Base-by-base conservation (phyloP, 2,888 invertebrate genomes). In the Drosophila meridiana region DNA sequence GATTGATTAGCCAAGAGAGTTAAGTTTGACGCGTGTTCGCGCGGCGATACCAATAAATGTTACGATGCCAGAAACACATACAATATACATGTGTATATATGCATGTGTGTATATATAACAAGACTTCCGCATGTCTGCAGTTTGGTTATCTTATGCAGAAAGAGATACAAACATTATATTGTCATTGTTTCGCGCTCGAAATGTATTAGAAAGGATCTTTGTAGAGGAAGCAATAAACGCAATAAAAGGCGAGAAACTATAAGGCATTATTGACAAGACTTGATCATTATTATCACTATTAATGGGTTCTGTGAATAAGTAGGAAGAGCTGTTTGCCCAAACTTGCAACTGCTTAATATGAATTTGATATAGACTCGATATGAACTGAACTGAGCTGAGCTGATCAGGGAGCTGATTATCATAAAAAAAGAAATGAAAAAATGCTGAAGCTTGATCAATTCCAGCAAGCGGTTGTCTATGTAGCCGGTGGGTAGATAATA, bases 1-100 rank as follows among this genome's bases (percentile, higher is more conserved):
- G 80, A 81, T 81, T 81, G 83, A 81, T 81, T 82, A 80, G 80
- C 67, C 78, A 48, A 58, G 66, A 47, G 69, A 60, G 72, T 48
- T 8, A 32, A 9, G 52, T 40, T 58, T 61, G 72, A 68, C 63
- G 76, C 68, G 70, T 78, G 74, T 65, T 76, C 56, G 50, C 40
- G 48, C 43, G 45, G 38, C 52, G 65, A 34, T 47, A 52, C 32
- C 60, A 48, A 64, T 67, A 62, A 68, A 36, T 69, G 76, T 58
- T 64, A 61, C 52, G 40, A 20, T 48, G 34, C 14, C 59, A 47
- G 47, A 32, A 48, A 40, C 4, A 30, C 7, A 5, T 8, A 36
- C n/a, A 42, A 5, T 8, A 36, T 28, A 42, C 1, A 20, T 34
- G 5, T n/a, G 7, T 20, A 9, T 40, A 30, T 47, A 45, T 32